Evolutionary conservation across 2,888 invertebrate species (phyloP), one percentile per base, ranked within the genome.

Genomic region (Eutolmus rufibarbis): DNA sequence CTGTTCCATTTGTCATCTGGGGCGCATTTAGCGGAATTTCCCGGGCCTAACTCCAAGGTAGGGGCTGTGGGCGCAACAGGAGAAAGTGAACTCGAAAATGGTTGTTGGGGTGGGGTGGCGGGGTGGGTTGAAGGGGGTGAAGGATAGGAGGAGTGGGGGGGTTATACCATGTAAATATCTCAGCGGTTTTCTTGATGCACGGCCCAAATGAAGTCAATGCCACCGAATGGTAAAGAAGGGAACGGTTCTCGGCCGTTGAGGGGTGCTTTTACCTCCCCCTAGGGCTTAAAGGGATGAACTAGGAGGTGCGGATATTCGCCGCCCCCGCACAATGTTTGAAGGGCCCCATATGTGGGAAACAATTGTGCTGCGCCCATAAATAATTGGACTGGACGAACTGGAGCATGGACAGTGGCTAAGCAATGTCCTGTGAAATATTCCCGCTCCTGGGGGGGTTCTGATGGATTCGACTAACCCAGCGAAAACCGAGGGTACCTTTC

Each of bases 1-100:
- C 90, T 91, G 92, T 90, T 89, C 92, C 90, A 91, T 91, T 91
- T 91, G 91, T 91, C 91, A 92, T 91, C 90, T 92, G 90, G 91
- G 91, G 90, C 92, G 90, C 90, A 92, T 92, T 92, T 91, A 90
- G 91, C 51, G 51, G n/a, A 51, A 46, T 46, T n/a, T 51, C 51
- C n/a, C n/a, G 51, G 51, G 51, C 51, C 51, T 51, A 51, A n/a
- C 51, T 51, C 7, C n/a, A 51, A 19, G 51, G n/a, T 19, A 8
- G 16, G 51, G 51, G 7, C 4, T n/a, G n/a, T 76, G 34, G n/a
- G 28, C 66, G 84, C 57, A 84, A 40, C 74, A 84, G 66, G 40
- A 84, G 66, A 23, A 57, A 40, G 40, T 40, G 84, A 57, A 37
- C 66, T 66, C 23, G 46, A 28, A 40, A 37, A 37, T 46, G 43